Conservation (phyloP, 2,888 invertebrate genomes). For the Troides aeacus region DNA sequence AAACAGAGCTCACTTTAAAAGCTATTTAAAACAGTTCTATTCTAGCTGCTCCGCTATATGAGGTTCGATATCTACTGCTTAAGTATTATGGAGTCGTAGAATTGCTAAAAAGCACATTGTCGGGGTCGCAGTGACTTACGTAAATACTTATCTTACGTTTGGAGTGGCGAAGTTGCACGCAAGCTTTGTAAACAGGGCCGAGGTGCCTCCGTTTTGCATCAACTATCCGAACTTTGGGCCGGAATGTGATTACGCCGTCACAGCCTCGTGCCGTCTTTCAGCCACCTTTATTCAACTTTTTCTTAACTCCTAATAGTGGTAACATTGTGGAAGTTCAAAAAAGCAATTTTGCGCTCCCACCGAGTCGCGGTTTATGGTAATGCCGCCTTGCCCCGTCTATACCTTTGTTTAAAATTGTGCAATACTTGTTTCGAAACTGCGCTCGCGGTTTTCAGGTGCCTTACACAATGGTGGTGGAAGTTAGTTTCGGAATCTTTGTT, state of each 20-base stretch:
- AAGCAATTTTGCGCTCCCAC: conserved; percentile 68
- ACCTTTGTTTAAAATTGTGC: conserved; percentile 74
- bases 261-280: conserved; percentile 47
- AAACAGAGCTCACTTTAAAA: conserved; percentile 6
- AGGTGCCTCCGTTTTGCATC: conserved; percentile 49
- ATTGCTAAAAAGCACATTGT: conserved; percentile 71
- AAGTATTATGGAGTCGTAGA: conserved; percentile 49
- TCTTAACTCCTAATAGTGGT: conserved; percentile 65
- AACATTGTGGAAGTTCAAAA: conserved; percentile 75
- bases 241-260: conserved; percentile 60
- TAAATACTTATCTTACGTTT: conserved; percentile 65
- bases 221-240: conserved; percentile 47
- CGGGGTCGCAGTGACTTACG: conserved; percentile 54
- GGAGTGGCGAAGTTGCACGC: conserved; percentile 51
- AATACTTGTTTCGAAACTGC: conserved; percentile 68
- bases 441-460: conserved; percentile 65
- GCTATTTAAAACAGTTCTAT: conserved; percentile 31
- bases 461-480: conserved; percentile 57
- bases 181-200: conserved; percentile 53
- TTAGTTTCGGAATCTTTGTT: conserved; percentile 69
- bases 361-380: conserved; percentile 72
- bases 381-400: conserved; percentile 59
- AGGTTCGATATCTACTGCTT: conserved; percentile 41
- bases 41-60: conserved; percentile 26
- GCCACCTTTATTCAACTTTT: conserved; percentile 68